Base-by-base conservation (phyloP, 2,888 invertebrate genomes). In the Xanthia icteritia region DNA sequence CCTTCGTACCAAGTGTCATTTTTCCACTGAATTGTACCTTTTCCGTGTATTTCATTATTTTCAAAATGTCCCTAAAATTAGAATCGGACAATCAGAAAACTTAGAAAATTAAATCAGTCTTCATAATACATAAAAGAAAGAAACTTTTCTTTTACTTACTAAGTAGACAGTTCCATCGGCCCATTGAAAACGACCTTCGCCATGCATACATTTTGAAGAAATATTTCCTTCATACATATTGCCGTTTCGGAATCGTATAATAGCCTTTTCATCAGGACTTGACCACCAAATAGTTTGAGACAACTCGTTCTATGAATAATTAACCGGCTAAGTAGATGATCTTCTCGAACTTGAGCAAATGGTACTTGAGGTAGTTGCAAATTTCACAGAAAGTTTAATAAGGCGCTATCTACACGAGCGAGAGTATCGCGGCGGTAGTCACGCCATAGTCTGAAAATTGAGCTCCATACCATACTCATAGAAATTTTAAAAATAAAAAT, bases 1-100 rank as follows among this genome's bases (percentile, higher is more conserved):
- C 97, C 97, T 83, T 97, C 94, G 83, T 97, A 97, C 95, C 96
- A 97, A 56, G 96, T 96, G 78, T 97, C 94, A 86, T 97, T 97
- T 76, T 97, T 96, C 95, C 97, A 97, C 61, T 95, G 92, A 76
- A 97, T 93, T 27, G 86, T 88, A 9, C 97, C 97, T 88, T 94
- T 95, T 8, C 97, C 97, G 64, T 91, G 91, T 36, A 97, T 97
- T 89, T 94, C 94, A 82, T 97, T 97, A 56, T 96, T 90, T 86
- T 94, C 92, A 89, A 97, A 97, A 54, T 97, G 90, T 11, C 97
- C 97, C 97, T 97, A 83, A 68, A 89, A 88, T 51, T 63, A 60
- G 65, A 64, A 73, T 58, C 15, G 31, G 65, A 20, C 23, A 23
- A 54, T 9, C 2, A 9, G 4, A 45, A 45, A 13, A 13, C n/a